Percentiles rank a stretch among this genome's conserved stretches.
phyloP scores from a whole-genome alignment of 2,113 vertebrate genomes.

The Otolemur garnettii region DNA sequence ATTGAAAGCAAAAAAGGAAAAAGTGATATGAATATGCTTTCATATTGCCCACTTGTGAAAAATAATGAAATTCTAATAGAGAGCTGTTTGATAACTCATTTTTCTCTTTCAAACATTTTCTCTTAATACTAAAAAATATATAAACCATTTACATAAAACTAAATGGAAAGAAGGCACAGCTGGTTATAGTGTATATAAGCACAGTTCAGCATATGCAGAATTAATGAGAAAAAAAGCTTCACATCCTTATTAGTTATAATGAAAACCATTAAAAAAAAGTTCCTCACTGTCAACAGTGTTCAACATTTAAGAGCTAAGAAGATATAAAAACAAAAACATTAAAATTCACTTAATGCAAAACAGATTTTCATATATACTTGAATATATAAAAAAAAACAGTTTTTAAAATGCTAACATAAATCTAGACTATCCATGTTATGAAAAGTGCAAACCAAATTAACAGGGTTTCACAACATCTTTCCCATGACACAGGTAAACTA shows the following conservation, averaged over 20 bases:
- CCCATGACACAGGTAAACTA: conserved; percentile 88
- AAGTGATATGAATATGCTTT: conserved; percentile 89
- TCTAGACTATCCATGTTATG: conserved; percentile 89
- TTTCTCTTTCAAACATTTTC: conserved; percentile 88
- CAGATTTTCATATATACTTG: conserved; percentile 89
- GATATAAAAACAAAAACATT: conserved; percentile 88
- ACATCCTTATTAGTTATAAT: conserved; percentile 89
- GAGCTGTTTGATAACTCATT: conserved; percentile 90
- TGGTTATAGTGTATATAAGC: conserved; percentile 94
- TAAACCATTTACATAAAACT: conserved; percentile 93
- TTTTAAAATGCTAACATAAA: conserved; percentile 88
- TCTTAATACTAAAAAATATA: conserved; percentile 93
- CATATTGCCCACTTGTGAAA: conserved; percentile 86
- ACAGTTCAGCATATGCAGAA: conserved; percentile 91
- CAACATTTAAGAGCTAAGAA: conserved; percentile 89
- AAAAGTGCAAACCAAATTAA: conserved; percentile 91
- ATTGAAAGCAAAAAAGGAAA: conserved; percentile 92
- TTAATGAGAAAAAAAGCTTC: conserved; percentile 88
- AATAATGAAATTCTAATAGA: conserved; percentile 89
- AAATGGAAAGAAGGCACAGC: conserved; percentile 96
- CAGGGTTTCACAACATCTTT: conserved; percentile 88
- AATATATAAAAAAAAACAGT: conserved; percentile 88
- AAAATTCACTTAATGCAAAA: conserved; percentile 90
- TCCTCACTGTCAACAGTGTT: conserved; percentile 90
- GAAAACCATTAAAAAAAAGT: conserved; percentile 86